These are phyloP conservation scores for Conistra vaccinii DNA, from an alignment of 2,888 invertebrate species.

Conservation along the genomic window DNA sequence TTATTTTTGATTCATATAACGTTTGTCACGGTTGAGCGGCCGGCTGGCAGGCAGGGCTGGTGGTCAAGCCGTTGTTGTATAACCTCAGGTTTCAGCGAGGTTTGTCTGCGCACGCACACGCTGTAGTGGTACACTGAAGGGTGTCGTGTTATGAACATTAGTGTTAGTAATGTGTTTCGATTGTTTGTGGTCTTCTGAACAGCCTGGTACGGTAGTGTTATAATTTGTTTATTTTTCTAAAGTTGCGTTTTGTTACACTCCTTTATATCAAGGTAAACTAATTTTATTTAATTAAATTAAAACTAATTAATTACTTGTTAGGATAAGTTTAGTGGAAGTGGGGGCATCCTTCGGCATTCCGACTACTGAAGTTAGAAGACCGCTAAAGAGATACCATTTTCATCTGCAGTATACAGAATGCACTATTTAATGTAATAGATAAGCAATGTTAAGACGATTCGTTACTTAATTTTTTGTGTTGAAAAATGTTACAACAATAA, in stretches of 20 bases:
- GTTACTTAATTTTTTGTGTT: conserved; percentile 14
- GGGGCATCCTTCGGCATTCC: background rate
- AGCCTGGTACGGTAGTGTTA: conserved; percentile 48
- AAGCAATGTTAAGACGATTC: background rate
- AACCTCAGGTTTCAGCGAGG: conserved; percentile 69
- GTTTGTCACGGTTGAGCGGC: conserved; percentile 67
- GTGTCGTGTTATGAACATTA: conserved; percentile 61
- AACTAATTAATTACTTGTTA: no score
- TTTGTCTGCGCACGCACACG: conserved; percentile 58
- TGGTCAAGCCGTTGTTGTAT: conserved; percentile 65
- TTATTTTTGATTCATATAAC: conserved; percentile 68
- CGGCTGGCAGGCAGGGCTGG: conserved; percentile 38
- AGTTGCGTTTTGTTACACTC: background rate
- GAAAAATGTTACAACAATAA: conserved; percentile 18
- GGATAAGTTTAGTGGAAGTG: background rate
- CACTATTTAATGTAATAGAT: background rate
- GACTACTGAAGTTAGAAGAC: background rate
- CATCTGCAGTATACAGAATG: background rate
- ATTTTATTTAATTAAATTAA: no score
- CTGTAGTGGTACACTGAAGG: conserved; percentile 61
- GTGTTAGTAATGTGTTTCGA: conserved; percentile 69
- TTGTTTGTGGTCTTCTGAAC: conserved; percentile 65
- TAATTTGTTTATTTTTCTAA: conserved; percentile 12
- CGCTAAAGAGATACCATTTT: background rate
- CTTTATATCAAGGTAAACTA: background rate